Conservation (phyloP, 2,113 vertebrate species). For the Scartelaos histophorus region DNA sequence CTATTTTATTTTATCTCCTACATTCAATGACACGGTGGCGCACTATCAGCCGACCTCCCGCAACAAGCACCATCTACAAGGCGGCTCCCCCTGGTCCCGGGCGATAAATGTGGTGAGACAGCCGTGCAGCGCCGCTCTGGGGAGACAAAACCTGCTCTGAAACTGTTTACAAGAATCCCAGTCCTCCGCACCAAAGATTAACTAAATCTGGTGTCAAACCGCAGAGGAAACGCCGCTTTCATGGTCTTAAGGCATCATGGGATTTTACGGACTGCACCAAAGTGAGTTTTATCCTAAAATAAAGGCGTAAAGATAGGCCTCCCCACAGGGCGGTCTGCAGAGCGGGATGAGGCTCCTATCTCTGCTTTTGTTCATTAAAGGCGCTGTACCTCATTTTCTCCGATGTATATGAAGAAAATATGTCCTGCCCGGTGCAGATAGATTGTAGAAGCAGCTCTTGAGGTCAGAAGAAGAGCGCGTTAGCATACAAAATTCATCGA, state of each 20-base stretch:
- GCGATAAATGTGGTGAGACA: conserved; percentile 55
- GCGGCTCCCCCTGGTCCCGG: conserved; percentile 32
- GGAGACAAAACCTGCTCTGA: conserved; percentile 40
- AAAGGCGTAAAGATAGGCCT: conserved; percentile 23
- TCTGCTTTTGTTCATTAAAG: conserved; percentile 29
- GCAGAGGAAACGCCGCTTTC: conserved; percentile 41
- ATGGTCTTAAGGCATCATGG: conserved; percentile 39
- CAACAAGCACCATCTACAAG: conserved; percentile 33
- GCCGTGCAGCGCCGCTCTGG: conserved; percentile 34
- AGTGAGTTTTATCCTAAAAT: conserved; percentile 33
- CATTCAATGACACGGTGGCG: conserved; percentile 17
- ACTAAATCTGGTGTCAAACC: conserved; percentile 68
- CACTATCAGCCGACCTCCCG: conserved; percentile 29
- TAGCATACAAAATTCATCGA: too few relatives aligned
- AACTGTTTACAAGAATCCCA: conserved; percentile 57
- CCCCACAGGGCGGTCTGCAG: conserved; percentile 15
- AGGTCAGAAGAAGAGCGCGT: too few relatives aligned
- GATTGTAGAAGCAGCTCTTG: too few relatives aligned
- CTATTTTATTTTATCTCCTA: conserved; percentile 34
- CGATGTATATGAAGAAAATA: too few relatives aligned
- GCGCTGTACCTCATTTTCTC: too few relatives aligned
- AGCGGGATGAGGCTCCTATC: conserved; percentile 7
- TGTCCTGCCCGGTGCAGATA: too few relatives aligned
- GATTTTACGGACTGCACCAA: conserved; percentile 32
- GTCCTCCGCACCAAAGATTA: conserved; percentile 55